phyloP scores from a whole-genome alignment of 2,888 invertebrate genomes.

The Acanthosepion lycidas region DNA sequence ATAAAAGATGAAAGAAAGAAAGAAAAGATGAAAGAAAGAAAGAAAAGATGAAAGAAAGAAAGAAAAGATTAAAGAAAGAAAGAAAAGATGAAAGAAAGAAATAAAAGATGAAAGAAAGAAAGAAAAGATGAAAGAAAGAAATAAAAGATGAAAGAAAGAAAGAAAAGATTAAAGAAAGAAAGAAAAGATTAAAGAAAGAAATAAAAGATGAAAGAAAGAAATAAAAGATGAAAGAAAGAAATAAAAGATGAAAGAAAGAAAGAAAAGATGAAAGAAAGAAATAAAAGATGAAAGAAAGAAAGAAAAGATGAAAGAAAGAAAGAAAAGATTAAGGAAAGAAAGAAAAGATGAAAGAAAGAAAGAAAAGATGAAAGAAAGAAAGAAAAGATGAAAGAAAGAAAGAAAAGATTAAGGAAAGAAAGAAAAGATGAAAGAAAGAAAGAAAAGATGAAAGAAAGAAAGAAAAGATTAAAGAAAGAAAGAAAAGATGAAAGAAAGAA shows the following conservation, averaged over 20 bases:
- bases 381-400: not conserved
- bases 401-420: not conserved
- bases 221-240: no score
- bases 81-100: no score
- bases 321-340: no score
- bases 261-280: no score
- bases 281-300: not conserved
- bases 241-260: not conserved
- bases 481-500: no score
- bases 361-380: not conserved
- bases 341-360: not conserved
- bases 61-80: not conserved
- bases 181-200: no score
- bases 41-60: not conserved
- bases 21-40: not conserved
- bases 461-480: not conserved
- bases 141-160: not conserved
- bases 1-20: not conserved
- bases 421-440: no score
- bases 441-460: not conserved
- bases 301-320: not conserved
- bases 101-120: not conserved
- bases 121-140: no score
- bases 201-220: not conserved
- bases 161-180: not conserved